Evolutionary conservation across 2,797 vertebrate genomes (phyloP), one percentile per base, ranked within the genome.

Genomic region (Neoniphon sammara): DNA sequence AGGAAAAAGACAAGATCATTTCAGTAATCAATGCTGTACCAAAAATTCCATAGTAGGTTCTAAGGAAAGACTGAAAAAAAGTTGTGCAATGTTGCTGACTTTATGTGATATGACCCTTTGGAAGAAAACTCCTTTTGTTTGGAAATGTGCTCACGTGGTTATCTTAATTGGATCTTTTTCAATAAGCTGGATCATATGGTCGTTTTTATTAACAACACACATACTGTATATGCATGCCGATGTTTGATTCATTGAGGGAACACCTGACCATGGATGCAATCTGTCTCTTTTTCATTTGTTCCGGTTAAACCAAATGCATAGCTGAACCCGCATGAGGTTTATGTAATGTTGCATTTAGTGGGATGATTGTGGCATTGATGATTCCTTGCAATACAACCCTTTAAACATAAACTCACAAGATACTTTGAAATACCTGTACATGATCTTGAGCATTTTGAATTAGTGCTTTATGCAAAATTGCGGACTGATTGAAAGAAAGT

Each of bases 251-350:
- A 12, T 49, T 73, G n/a, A 9, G 61, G 58, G 55, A 57, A 34
- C 18, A 57, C 4, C 30, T 57, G 18, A 57, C 11, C 55, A n/a
- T 31, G 27, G 25, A 56, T 18, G n/a, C 5, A 56, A 27, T 42
- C 20, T 58, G 10, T n/a, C 18, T 64, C 53, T 66, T 17, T 66
- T 57, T 63, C 34, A 57, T 42, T 52, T 57, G 56, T 12, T 31
- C 15, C 54, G 31, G 53, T 55, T 30, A 55, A 55, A 23, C 25
- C 27, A 25, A 55, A 30, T 55, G 17, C 27, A 23, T 55, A 14
- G 53, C 53, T 55, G 15, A 30, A 55, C 27, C 25, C 15, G 14
- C 27, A 18, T 57, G 55, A 27, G 27, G 39, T 30, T 7, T 34
- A n/a, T 57, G 55, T 57, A 30, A 31, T 57, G 25, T 34, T 17